A percentile compares a stretch with the other conserved stretches of the same genome.
phyloP scores from a whole-genome alignment of 2,888 invertebrate species.

The Spisula subtruncata region DNA sequence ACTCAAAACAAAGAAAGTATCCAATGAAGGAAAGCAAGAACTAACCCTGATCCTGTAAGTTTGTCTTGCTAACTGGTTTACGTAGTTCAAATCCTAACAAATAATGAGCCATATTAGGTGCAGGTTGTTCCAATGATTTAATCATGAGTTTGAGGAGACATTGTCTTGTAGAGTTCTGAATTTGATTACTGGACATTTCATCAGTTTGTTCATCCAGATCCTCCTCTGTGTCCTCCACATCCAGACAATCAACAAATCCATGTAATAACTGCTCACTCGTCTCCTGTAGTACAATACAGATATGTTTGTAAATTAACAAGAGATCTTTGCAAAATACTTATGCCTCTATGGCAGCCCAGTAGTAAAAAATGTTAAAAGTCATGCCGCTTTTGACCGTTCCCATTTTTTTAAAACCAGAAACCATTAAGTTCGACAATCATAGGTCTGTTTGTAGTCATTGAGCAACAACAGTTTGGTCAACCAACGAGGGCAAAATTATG shows the following conservation, averaged over 20 bases:
- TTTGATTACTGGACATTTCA: conserved; percentile 79
- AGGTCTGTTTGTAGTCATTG: too few relatives aligned
- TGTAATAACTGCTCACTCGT: conserved; percentile 89
- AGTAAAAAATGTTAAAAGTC: too few relatives aligned
- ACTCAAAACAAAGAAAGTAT: too few relatives aligned
- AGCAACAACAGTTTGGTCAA: too few relatives aligned
- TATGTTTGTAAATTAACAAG: too few relatives aligned
- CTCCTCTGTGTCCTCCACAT: conserved; percentile 88
- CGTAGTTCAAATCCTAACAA: conserved; percentile 95
- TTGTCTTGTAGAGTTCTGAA: conserved; percentile 83
- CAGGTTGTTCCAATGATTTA: conserved; percentile 92
- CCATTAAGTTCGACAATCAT: too few relatives aligned
- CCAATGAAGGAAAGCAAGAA: neutral
- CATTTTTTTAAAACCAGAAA: too few relatives aligned
- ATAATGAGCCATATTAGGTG: conserved; percentile 96
- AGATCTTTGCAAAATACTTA: too few relatives aligned
- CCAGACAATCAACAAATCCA: conserved; percentile 96
- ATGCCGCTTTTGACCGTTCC: too few relatives aligned
- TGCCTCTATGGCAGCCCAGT: too few relatives aligned
- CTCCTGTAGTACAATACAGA: conserved; percentile 41
- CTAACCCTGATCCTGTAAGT: conserved; percentile 91
- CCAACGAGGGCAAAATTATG: too few relatives aligned
- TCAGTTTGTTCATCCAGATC: conserved; percentile 39
- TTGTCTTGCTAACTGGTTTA: conserved; percentile 93
- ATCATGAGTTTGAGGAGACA: conserved; percentile 92